phyloP scores from a whole-genome alignment of 2,888 invertebrate genomes.

The Orthosia gracilis region DNA sequence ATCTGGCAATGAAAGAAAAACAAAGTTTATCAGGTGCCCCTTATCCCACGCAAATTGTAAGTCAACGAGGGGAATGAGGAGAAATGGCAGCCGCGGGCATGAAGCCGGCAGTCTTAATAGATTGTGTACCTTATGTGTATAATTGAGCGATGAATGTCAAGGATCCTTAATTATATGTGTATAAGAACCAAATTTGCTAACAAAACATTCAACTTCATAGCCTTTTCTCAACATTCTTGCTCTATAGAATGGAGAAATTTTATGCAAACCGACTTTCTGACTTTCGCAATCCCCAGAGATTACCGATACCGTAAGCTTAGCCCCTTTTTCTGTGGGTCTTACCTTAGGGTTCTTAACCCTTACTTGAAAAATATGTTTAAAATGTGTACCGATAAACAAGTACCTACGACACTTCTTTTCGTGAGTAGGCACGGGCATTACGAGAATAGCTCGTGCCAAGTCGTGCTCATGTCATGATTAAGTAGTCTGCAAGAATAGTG shows the following conservation, averaged over 20 bases:
- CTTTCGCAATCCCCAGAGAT: slow-evolving; percentile 33
- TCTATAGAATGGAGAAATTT: slow-evolving; percentile 14
- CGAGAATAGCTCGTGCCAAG: background rate
- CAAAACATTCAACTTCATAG: slow-evolving; percentile 18
- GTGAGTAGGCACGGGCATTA: background rate
- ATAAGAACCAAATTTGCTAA: slow-evolving; percentile 14
- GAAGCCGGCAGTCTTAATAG: slow-evolving; percentile 39
- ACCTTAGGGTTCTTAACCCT: slow-evolving; percentile 8
- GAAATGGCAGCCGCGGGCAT: slow-evolving; percentile 41
- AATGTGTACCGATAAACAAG: slow-evolving; percentile 22
- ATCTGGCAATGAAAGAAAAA: slow-evolving; percentile 54
- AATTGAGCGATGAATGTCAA: slow-evolving; percentile 40
- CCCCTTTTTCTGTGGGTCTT: background rate
- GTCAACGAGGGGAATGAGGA: slow-evolving; percentile 41
- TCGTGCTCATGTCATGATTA: slow-evolving; percentile 8
- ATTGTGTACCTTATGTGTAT: slow-evolving; percentile 42
- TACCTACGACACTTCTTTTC: background rate
- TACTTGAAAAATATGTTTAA: slow-evolving; percentile 16
- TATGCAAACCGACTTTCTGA: slow-evolving; percentile 25
- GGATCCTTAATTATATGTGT: slow-evolving; percentile 13
- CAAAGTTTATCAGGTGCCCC: slow-evolving; percentile 54
- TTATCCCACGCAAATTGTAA: slow-evolving; percentile 55
- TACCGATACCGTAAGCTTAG: slow-evolving; percentile 31
- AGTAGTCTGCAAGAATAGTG: background rate
- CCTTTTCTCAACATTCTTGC: background rate